Base-by-base conservation (phyloP, 2,113 vertebrate species). In the Orycteropus afer region DNA sequence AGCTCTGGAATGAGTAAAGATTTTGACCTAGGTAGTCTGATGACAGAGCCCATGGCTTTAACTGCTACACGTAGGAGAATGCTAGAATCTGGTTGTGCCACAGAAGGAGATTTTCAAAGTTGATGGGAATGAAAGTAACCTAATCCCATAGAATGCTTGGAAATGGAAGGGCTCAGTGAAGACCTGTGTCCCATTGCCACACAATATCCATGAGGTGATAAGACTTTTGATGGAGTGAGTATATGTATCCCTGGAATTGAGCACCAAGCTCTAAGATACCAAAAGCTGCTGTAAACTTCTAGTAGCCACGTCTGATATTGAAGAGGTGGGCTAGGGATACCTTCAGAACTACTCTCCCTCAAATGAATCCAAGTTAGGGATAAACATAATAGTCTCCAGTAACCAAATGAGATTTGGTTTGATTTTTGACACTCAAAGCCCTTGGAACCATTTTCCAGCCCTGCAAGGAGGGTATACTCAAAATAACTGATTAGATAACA, bases 111-210 rank as follows among this genome's bases (percentile, higher is more conserved):
- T 73, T 80, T 67, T 80, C 40, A 84, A 78, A 94, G 65, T 22
- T 88, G 63, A 96, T 93, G 12, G 22, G 32, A 86, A 55, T 18
- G 32, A 82, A 96, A 73, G 61, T 51, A 71, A 1, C 8, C 32
- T 81, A 32, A 83, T 22, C 32, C 4, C 18, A 45, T 49, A 69
- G 13, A 81, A 76, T 91, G 61, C 45, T 78, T 29, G 12, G 80
- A 93, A 89, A 86, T 86, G 29, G 29, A 77, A 88, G n/a, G n/a
- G n/a, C n/a, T n/a, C n/a, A n/a, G n/a, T 20, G 23, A 51, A 85
- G 61, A 78, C 45, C 12, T 18, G 14, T 5, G 49, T 23, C 7
- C n/a, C 77, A 55, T 42, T 67, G 42, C 29, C 20, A 47, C 34
- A 80, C 13, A 82, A 51, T 89, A 57, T 20, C 25, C n/a, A 47